A percentile compares a stretch with the other conserved stretches of the same genome.
Conservation (phyloP, 1,140 invertebrate species). For the Nephila pilipes region DNA sequence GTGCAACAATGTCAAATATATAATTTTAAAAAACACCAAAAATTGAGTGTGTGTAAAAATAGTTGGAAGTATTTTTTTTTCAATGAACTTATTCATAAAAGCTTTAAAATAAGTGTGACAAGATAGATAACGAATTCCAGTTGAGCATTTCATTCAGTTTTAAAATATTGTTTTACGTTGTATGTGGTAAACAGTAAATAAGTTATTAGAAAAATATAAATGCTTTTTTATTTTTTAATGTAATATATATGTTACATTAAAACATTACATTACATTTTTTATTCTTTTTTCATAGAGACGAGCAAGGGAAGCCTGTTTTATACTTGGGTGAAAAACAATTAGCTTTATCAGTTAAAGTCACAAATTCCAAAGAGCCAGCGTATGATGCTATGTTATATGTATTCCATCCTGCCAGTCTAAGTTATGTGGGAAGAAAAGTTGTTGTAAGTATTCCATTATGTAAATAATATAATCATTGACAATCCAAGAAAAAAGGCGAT, state of each 20-base stretch:
- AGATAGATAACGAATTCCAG: neutral
- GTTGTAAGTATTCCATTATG: slow-evolving; percentile 54
- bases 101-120: neutral
- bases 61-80: too few species aligned
- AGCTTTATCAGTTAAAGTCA: slow-evolving; percentile 87
- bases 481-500: too few species aligned
- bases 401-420: slow-evolving; percentile 88
- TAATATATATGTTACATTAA: neutral
- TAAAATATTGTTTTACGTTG: neutral
- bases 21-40: too few species aligned
- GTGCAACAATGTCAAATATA: too few species aligned
- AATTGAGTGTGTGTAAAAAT: too few species aligned
- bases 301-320: slow-evolving; percentile 56
- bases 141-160: neutral
- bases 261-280: neutral
- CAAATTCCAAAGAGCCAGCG: slow-evolving; percentile 92
- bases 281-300: slow-evolving; percentile 55
- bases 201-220: neutral
- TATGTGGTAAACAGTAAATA: neutral
- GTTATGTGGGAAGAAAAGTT: slow-evolving; percentile 86
- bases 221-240: too few species aligned
- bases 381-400: slow-evolving; percentile 94
- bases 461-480: too few species aligned
- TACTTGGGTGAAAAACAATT: slow-evolving; percentile 87
- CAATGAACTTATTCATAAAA: too few species aligned